A percentile compares a stretch with the other conserved stretches of the same genome.
Conservation (phyloP, 2,888 invertebrate species). For the Metopia argyrocephala region DNA sequence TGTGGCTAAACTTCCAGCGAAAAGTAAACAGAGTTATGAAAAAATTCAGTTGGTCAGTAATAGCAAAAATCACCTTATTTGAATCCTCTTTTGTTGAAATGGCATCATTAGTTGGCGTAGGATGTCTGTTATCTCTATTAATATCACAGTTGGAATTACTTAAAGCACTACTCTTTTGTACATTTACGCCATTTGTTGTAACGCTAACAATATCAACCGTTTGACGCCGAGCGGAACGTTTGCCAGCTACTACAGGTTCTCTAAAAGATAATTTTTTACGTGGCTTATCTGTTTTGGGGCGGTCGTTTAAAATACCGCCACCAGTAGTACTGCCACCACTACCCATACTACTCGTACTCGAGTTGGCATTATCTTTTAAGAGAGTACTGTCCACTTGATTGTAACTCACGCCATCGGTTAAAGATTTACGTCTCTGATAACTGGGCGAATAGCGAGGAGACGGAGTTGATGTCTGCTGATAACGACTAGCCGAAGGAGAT, state of each 20-base stretch:
- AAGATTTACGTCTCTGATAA: conserved; percentile 72
- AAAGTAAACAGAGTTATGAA: too few species aligned
- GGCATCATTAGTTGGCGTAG: conserved; percentile 45
- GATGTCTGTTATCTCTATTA: conserved; percentile 24
- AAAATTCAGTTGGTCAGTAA: too few species aligned
- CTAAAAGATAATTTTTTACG: conserved; percentile 92
- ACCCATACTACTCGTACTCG: conserved; percentile 75
- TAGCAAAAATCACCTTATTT: conserved; percentile 57
- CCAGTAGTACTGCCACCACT: conserved; percentile 76
- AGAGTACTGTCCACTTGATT: conserved; percentile 57
- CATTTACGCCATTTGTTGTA: conserved; percentile 37
- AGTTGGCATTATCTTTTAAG: conserved; percentile 69
- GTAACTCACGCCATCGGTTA: conserved; percentile 66
- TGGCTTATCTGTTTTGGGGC: conserved; percentile 80
- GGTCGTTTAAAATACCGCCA: conserved; percentile 70
- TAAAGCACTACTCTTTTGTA: conserved; percentile 18
- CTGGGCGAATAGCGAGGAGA: conserved; percentile 6
- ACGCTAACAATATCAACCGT: conserved; percentile 56
- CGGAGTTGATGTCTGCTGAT: too few species aligned
- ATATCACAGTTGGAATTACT: conserved; percentile 54
- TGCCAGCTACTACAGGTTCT: conserved; percentile 81
- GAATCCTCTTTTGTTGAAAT: conserved; percentile 44
- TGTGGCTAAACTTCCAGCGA: too few species aligned
- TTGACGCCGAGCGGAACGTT: conserved; percentile 65
- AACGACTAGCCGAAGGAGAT: conserved; percentile 51